Base-by-base conservation (phyloP, 2,888 invertebrate species). In the Aspidapion aeneum region DNA sequence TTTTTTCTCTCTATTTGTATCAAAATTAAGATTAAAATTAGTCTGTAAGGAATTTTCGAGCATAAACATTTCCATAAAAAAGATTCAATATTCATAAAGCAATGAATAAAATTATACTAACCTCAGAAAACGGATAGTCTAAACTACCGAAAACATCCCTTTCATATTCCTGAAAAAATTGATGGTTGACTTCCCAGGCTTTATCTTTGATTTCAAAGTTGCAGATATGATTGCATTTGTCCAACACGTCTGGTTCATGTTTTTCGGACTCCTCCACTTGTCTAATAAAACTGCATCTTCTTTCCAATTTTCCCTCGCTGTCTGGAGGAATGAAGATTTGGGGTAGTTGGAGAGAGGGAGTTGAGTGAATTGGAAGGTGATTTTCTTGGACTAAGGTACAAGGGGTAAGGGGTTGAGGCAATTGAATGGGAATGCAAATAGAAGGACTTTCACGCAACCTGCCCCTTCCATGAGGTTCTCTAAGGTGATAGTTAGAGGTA, bases 301-400 rank as follows among this genome's bases (percentile, higher is more conserved):
- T 71, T 68, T 80, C 80, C 70, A 79, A 65, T 61, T 77, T 75
- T 16, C 74, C 75, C 20, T 76, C 78, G 1, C 73, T 76, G 64
- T 73, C 75, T 50, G 75, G 79, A 77, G 84, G 74, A 80, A 83
- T 77, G 80, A 84, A 72, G 79, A 85, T 76, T 81, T 85, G 77
- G 78, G 85, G 74, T 79, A 85, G 77, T 62, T 76, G 77, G 2
- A 74, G 63, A 9, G 71, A 70, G 75, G 82, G 73, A 79, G 83
- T 73, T 77, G 79, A 52, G 57, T 62, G 58, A 21, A 54, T 77
- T 81, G 62, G 62, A 48, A 67, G 56, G 52, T 66, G 68, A 54
- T 68, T 64, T 19, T 54, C 51, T 57, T 76, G 76, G 3, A 75
- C 74, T 55, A 77, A 65, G 19, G 77, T 75, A 50, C 72, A 69